Evolutionary conservation across 2,888 invertebrate genomes (phyloP).

Genomic region (Clostera curtula): DNA sequence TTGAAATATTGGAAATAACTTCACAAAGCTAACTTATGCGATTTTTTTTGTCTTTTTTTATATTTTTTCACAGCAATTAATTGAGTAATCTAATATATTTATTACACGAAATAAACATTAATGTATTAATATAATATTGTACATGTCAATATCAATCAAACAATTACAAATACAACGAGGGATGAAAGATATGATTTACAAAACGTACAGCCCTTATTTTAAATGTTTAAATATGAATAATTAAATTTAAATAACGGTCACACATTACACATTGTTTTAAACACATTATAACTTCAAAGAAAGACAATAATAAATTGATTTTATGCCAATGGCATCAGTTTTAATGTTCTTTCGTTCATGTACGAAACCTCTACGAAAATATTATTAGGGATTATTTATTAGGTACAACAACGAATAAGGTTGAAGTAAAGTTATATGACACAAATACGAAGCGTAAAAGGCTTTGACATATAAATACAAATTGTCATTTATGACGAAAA

Average conservation of each 20-base stretch:
- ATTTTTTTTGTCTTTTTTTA: too few relatives aligned
- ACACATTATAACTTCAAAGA: conserved; percentile 19
- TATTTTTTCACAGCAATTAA: too few relatives aligned
- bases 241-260: conserved; percentile 23
- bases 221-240: conserved; percentile 19
- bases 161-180: conserved; percentile 38
- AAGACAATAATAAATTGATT: conserved; percentile 21
- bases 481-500: conserved; percentile 14
- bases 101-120: too few relatives aligned
- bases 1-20: too few relatives aligned
- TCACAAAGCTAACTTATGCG: too few relatives aligned
- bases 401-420: conserved; percentile 42
- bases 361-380: conserved; percentile 69
- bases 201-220: conserved; percentile 62
- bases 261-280: conserved; percentile 22
- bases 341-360: conserved; percentile 51
- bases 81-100: too few relatives aligned
- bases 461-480: conserved; percentile 18
- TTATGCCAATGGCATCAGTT: conserved; percentile 22
- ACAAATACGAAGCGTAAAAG: conserved; percentile 28
- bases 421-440: conserved; percentile 37
- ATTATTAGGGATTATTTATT: conserved; percentile 54
- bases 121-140: too few relatives aligned
- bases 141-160: neutral
- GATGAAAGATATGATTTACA: conserved; percentile 54